phyloP scores from a whole-genome alignment of 2,113 vertebrate species.

The Zapornia atra region DNA sequence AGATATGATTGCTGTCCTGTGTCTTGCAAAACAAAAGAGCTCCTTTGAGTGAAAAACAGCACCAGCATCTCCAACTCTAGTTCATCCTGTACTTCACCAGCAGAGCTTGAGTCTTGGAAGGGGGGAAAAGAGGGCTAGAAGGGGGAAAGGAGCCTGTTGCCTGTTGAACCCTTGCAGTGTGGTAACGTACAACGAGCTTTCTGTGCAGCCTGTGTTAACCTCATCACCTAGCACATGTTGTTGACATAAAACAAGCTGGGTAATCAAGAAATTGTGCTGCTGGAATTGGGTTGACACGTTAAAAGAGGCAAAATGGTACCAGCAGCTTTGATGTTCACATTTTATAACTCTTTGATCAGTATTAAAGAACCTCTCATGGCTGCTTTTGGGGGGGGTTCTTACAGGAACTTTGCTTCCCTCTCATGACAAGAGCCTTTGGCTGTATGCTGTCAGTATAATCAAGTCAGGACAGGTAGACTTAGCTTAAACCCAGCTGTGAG shows the following conservation, averaged over 20 bases:
- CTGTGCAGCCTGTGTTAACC: background rate
- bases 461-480: background rate
- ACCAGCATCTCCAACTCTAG: background rate
- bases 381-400: background rate
- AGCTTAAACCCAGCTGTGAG: background rate
- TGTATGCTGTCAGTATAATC: background rate
- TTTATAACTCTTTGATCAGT: background rate
- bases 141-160: background rate
- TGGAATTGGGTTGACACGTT: background rate
- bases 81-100: background rate
- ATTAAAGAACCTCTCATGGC: background rate
- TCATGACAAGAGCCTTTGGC: background rate
- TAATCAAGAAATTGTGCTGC: background rate
- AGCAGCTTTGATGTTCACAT: background rate
- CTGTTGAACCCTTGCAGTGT: background rate
- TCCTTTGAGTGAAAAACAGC: background rate
- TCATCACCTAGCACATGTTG: fast-evolving
- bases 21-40: background rate
- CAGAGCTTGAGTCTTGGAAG: background rate
- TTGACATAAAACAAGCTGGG: background rate
- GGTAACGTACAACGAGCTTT: background rate
- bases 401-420: background rate
- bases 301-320: background rate
- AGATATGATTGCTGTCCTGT: background rate
- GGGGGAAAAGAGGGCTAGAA: background rate